A percentile compares a stretch with the other conserved stretches of the same genome.
Evolutionary conservation across 1,140 invertebrate species (phyloP).

Genomic region (Pseudomyrmex sp.): DNA sequence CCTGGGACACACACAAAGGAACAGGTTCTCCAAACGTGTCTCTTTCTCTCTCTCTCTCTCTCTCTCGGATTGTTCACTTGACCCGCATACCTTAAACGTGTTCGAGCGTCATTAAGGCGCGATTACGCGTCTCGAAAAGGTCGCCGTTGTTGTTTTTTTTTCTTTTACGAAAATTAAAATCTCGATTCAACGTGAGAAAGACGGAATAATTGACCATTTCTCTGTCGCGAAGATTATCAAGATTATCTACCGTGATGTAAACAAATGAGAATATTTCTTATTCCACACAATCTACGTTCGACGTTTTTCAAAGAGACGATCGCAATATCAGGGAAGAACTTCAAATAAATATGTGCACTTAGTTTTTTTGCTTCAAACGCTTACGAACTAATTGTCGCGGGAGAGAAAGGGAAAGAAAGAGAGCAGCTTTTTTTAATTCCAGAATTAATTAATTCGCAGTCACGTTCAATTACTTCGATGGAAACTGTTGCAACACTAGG

Average conservation of each 20-base stretch:
- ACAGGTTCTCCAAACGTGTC: slow-evolving; percentile 19
- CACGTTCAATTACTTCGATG: neutral
- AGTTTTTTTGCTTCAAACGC: too few species aligned
- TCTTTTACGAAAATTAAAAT: too few species aligned
- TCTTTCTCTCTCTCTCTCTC: slow-evolving; percentile 1
- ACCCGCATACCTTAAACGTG: slow-evolving; percentile 55
- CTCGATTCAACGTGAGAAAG: too few species aligned
- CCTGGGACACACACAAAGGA: neutral
- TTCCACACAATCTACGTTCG: too few species aligned
- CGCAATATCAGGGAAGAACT: too few species aligned
- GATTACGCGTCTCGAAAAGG: slow-evolving; percentile 38
- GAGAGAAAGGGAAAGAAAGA: too few species aligned
- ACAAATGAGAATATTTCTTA: too few species aligned
- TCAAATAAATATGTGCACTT: too few species aligned
- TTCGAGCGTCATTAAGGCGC: slow-evolving; percentile 40
- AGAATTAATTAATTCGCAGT: too few species aligned
- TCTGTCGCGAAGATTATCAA: slow-evolving; percentile 21
- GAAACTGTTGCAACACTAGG: neutral
- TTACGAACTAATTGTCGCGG: too few species aligned
- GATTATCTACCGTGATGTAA: slow-evolving; percentile 8
- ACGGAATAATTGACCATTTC: slow-evolving; percentile 11
- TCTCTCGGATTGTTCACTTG: slow-evolving; percentile 39
- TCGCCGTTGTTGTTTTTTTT: neutral
- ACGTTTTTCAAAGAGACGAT: too few species aligned
- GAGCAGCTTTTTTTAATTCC: too few species aligned